These are phyloP conservation scores for Melanostoma mellinum DNA, from an alignment of 2,888 invertebrate genomes.

Conservation along the genomic window DNA sequence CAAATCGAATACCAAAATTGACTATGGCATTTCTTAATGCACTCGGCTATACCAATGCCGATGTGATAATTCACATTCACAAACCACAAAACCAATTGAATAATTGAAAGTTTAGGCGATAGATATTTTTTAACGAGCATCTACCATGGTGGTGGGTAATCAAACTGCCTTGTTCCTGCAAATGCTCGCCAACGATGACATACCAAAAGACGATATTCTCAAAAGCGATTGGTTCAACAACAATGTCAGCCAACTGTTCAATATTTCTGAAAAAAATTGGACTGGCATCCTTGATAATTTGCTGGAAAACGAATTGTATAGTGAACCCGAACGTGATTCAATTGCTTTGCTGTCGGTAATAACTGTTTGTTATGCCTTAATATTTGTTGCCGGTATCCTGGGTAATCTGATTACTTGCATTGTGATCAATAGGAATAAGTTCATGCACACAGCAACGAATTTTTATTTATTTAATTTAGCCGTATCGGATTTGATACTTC, in stretches of 20 bases:
- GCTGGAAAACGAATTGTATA: conserved; percentile 42
- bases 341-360: conserved; percentile 82
- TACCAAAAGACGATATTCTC: conserved; percentile 73
- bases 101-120: neutral
- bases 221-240: conserved; percentile 79
- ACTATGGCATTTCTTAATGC: too few relatives aligned
- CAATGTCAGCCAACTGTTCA: conserved; percentile 79
- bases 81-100: neutral
- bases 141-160: conserved; percentile 49
- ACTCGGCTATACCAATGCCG: neutral
- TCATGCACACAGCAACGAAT: conserved; percentile 92
- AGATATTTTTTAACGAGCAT: conserved; percentile 12
- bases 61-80: neutral
- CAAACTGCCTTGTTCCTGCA: conserved; percentile 67
- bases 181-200: conserved; percentile 59
- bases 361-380: conserved; percentile 86
- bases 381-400: conserved; percentile 87
- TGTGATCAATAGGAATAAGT: conserved; percentile 91
- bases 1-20: too few relatives aligned
- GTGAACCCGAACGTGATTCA: conserved; percentile 70
- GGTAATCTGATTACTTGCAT: conserved; percentile 93
- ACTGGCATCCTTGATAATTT: conserved; percentile 74
- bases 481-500: conserved; percentile 90
- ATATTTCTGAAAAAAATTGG: conserved; percentile 79
- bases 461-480: conserved; percentile 94